Evolutionary conservation across 2,888 invertebrate genomes (phyloP), one percentile per base, ranked within the genome.

Genomic region (Tolmerus cingulatus): DNA sequence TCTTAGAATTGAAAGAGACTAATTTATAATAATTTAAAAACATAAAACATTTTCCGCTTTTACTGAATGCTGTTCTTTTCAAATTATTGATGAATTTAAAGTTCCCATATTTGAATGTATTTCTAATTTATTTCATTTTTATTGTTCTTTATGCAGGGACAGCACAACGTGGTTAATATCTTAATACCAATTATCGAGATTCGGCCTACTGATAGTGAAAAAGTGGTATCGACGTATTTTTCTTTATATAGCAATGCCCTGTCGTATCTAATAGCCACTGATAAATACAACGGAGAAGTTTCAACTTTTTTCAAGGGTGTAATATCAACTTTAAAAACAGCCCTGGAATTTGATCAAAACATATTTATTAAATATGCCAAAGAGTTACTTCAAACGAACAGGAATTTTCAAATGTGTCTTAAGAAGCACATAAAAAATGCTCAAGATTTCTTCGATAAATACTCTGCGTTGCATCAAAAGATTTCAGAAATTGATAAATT

Each of bases 361-460:
- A 51, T 74, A 16, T 87, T 87, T 82, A 5, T 30, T n/a, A 16
- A 74, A 12, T 34, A 46, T 12, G n/a, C 74, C 16, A 74, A 85
- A 30, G 81, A 86, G 57, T 57, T 87, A 8, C 74, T 88, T n/a
- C 37, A 79, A 5, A 23, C 14, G 9, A 84, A 40, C 30, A 84
- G 40, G 5, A 34, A 14, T 40, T 23, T 30, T 16, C 34, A 16
- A 82, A 19, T 43, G 77, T 66, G 66, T 66, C 66, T 66, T 27
- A 66, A 66, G 57, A 88, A 84, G 43, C 16, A 86, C 16, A 19
- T 77, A n/a, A 27, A 30, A 27, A 74, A 87, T n/a, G 3, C 84
- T 46, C 78, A 57, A 51, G 7, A 57, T 16, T 74, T 87, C 27
- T 34, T 88, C n/a, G 46, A 86, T 9, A 51, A 74, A 14, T 76